Evolutionary conservation across 2,113 vertebrate species (phyloP).

Genomic region (Lucifuga dentata): DNA sequence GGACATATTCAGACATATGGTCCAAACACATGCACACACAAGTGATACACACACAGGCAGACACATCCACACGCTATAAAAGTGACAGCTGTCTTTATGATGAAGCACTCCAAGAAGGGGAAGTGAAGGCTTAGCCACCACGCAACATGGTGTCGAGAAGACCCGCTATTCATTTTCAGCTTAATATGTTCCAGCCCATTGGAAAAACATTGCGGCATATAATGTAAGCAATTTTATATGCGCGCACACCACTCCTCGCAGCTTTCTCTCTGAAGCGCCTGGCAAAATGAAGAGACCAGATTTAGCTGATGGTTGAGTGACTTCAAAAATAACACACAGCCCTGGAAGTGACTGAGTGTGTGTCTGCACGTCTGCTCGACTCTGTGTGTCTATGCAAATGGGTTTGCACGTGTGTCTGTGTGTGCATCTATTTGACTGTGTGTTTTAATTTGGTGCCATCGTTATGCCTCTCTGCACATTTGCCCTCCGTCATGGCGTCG

Average conservation of each 20-base stretch:
- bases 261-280: constrained; percentile 63
- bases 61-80: constrained; percentile 61
- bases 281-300: constrained; percentile 79
- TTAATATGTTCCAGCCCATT: constrained; percentile 86
- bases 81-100: constrained; percentile 83
- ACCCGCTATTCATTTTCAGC: constrained; percentile 84
- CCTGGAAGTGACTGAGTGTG: constrained; percentile 20
- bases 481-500: constrained; percentile 39
- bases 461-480: constrained; percentile 59
- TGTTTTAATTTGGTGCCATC: constrained; percentile 65
- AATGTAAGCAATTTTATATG: constrained; percentile 84
- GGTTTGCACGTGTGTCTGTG: constrained; percentile 22
- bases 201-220: constrained; percentile 84
- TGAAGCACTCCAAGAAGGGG: constrained; percentile 76
- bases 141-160: constrained; percentile 81
- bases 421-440: constrained; percentile 1
- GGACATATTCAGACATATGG: constrained; percentile 67
- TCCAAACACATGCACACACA: constrained; percentile 32
- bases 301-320: constrained; percentile 73
- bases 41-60: constrained; percentile 47
- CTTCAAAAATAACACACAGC: constrained; percentile 73
- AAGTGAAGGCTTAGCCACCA: constrained; percentile 80
- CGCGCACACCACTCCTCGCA: constrained; percentile 63
- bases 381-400: constrained; percentile 26
- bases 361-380: constrained; percentile 24